Conservation (phyloP, 1,140 invertebrate genomes). For the Acromyrmex echinatior region DNA sequence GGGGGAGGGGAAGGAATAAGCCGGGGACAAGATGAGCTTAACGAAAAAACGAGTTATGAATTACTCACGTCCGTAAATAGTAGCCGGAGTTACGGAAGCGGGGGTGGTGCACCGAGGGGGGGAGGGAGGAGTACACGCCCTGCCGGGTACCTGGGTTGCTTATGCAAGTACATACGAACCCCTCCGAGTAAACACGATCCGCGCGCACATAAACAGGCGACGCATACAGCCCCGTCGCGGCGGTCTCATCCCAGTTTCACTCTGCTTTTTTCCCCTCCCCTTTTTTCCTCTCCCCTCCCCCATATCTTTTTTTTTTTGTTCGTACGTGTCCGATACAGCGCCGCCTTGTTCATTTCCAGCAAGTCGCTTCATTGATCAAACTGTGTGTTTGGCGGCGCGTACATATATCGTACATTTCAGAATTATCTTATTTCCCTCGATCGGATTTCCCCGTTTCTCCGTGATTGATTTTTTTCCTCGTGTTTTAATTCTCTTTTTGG, state of each 20-base stretch:
- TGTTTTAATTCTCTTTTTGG: neutral
- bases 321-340: conserved; percentile 44
- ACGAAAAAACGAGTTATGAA: conserved; percentile 63
- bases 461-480: neutral
- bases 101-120: neutral
- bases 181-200: conserved; percentile 49
- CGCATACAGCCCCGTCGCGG: conserved; percentile 18
- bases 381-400: conserved; percentile 11
- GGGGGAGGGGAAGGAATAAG: neutral
- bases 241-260: conserved; percentile 55
- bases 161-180: conserved; percentile 56
- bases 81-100: neutral
- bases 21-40: conserved; percentile 31
- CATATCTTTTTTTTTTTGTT: conserved; percentile 50
- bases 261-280: neutral
- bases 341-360: conserved; percentile 60
- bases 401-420: conserved; percentile 35
- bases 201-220: conserved; percentile 34
- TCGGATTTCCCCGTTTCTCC: neutral
- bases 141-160: conserved; percentile 13
- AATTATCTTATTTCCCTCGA: conserved; percentile 30
- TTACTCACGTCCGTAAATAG: conserved; percentile 56
- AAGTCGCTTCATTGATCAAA: conserved; percentile 49
- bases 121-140: neutral
- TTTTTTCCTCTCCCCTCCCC: neutral